A percentile compares a stretch with the other conserved stretches of the same genome.
Conservation (phyloP, 2,797 vertebrate species). For the Gallirallus australis region DNA sequence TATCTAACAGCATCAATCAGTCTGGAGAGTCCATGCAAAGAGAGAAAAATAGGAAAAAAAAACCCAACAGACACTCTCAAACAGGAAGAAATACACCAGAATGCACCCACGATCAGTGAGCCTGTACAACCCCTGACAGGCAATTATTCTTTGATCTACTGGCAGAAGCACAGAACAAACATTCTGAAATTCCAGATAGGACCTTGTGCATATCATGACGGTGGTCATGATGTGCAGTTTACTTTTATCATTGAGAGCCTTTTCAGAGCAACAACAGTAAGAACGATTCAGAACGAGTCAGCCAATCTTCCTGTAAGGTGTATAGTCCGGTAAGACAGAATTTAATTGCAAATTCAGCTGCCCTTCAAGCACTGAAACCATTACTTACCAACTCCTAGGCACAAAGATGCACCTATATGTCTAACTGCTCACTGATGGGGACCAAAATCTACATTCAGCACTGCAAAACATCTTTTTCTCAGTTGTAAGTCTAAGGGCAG, state of each 20-base stretch:
- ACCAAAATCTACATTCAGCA: neutral
- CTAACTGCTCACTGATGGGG: neutral
- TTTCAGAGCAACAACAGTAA: neutral
- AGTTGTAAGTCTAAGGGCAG: neutral
- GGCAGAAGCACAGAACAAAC: conserved; percentile 45
- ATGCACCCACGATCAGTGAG: neutral
- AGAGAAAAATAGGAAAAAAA: neutral
- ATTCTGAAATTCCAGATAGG: conserved; percentile 45
- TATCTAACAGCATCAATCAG: neutral
- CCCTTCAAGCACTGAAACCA: neutral
- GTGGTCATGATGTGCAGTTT: neutral
- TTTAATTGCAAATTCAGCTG: neutral
- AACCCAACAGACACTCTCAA: neutral
- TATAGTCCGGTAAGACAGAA: neutral
- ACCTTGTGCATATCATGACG: neutral
- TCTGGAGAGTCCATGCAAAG: neutral
- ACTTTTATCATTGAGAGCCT: neutral
- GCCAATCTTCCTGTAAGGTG: neutral
- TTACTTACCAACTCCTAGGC: neutral
- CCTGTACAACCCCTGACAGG: neutral
- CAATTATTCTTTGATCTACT: conserved; percentile 54
- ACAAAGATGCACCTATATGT: neutral
- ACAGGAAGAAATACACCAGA: conserved; percentile 23
- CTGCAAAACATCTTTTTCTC: neutral
- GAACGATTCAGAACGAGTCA: neutral